Conservation (phyloP, 1,140 invertebrate genomes). For the Palaemon carinicauda region DNA sequence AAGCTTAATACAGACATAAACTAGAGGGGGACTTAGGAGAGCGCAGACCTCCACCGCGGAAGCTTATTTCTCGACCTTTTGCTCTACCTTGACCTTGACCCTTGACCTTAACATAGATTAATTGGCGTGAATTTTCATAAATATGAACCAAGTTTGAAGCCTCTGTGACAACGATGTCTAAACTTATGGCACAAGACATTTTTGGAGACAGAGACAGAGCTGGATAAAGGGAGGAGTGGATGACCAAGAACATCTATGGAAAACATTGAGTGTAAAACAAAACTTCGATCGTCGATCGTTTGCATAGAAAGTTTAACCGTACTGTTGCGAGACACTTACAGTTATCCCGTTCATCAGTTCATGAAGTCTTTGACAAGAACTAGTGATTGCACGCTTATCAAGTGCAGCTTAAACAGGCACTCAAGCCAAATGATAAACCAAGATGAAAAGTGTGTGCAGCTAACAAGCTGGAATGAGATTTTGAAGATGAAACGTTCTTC, state of each 20-base stretch:
- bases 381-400: background rate
- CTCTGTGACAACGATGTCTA: too few species aligned
- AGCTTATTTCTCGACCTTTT: too few species aligned
- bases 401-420: background rate
- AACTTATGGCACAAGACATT: background rate
- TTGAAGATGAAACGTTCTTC: background rate
- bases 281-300: background rate
- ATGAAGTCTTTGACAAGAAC: background rate
- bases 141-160: too few species aligned
- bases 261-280: background rate
- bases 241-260: background rate
- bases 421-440: background rate
- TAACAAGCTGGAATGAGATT: background rate
- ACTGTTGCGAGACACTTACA: background rate
- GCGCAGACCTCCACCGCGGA: too few species aligned
- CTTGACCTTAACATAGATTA: too few species aligned
- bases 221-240: background rate
- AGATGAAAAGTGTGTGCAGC: background rate
- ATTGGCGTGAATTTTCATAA: too few species aligned
- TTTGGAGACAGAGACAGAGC: background rate
- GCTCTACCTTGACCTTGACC: too few species aligned
- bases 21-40: too few species aligned
- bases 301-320: background rate
- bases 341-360: background rate
- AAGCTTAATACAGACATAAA: too few species aligned